These are phyloP conservation scores for Hydra vulgaris DNA, from an alignment of 30 jellyfish, hydroid and myxozoan genomes.

Conservation along the genomic window DNA sequence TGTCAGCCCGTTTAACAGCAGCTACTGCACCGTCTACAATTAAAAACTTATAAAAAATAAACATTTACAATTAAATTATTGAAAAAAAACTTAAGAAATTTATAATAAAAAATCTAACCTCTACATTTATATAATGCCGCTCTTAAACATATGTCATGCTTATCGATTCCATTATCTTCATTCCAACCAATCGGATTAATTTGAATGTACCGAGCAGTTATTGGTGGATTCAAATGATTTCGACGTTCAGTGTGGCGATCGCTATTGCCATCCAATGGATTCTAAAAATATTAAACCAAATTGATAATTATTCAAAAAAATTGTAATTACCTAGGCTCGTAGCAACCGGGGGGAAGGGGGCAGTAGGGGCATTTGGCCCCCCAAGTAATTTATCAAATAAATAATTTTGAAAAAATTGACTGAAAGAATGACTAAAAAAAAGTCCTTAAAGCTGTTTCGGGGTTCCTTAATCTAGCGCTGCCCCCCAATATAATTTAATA, in stretches of 20 bases:
- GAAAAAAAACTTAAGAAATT: neutral
- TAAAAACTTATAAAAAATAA: neutral
- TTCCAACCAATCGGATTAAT: conserved; percentile 80
- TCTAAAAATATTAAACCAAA: conserved; percentile 28
- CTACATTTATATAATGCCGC: conserved; percentile 69
- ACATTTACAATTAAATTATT: too few species aligned
- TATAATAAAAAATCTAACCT: conserved; percentile 21
- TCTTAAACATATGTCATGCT: conserved; percentile 80
- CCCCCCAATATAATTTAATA: too few species aligned
- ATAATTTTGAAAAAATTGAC: too few species aligned
- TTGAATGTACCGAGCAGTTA: conserved; percentile 58
- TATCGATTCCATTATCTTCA: conserved; percentile 28
- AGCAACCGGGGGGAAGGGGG: too few species aligned
- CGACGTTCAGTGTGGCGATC: conserved; percentile 52
- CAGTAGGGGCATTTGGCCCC: too few species aligned
- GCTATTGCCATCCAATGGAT: conserved; percentile 53
- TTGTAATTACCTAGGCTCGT: neutral
- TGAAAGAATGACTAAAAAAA: too few species aligned
- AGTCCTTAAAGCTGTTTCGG: too few species aligned
- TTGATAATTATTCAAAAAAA: neutral
- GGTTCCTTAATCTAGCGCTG: too few species aligned
- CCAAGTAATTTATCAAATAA: too few species aligned
- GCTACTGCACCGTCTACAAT: neutral
- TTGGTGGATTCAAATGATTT: conserved; percentile 55
- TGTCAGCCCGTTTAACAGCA: conserved; percentile 5